Conservation (phyloP, 2,797 vertebrate species). For the Chanos chanos region DNA sequence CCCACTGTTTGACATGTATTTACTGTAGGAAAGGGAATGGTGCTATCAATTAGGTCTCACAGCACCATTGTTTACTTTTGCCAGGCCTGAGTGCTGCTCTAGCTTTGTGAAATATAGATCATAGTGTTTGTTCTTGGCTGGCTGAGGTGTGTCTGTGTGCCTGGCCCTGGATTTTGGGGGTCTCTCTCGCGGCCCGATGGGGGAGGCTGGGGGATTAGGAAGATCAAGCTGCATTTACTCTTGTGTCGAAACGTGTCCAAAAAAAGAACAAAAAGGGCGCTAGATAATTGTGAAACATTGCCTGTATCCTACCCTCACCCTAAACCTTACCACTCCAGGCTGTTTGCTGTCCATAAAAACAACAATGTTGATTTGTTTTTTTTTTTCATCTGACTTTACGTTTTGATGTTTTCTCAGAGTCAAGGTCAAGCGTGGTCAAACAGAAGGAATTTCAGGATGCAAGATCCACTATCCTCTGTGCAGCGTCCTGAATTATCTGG, state of each 20-base stretch:
- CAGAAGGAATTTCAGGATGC: not conserved
- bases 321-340: not conserved
- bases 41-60: conserved; percentile 65
- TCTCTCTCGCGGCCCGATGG: conserved; percentile 19
- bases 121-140: conserved; percentile 62
- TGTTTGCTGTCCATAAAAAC: not conserved
- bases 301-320: conserved; percentile 19
- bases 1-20: conserved; percentile 73
- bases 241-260: conserved; percentile 53
- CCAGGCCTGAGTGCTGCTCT: conserved; percentile 57
- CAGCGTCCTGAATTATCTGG: not conserved
- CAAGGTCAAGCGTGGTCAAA: conserved; percentile 13
- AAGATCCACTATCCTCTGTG: not conserved
- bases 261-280: conserved; percentile 35
- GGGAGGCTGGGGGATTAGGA: conserved; percentile 39
- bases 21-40: conserved; percentile 70
- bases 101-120: conserved; percentile 61
- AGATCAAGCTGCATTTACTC: conserved; percentile 62
- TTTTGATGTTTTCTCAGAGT: not conserved
- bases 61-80: conserved; percentile 67
- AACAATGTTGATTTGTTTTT: conserved; percentile 3
- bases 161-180: conserved; percentile 50
- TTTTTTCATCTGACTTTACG: conserved; percentile 11
- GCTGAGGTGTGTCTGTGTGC: conserved; percentile 50
- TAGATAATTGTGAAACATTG: conserved; percentile 31